phyloP scores from a whole-genome alignment of 1,140 invertebrate genomes.

The Mamestra configurata region DNA sequence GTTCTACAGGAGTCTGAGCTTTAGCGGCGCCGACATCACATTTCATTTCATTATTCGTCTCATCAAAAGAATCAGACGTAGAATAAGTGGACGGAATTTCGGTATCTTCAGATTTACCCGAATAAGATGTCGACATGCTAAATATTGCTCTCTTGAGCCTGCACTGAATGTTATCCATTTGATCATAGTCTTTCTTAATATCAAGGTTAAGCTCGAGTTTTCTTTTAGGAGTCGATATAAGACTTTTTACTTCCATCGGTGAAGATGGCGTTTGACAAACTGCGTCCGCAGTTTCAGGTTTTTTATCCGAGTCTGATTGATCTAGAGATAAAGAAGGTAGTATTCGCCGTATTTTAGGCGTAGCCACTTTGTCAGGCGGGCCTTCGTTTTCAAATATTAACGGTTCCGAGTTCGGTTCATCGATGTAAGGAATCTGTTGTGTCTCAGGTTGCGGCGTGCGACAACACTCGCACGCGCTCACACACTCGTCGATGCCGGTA shows the following conservation, averaged over 20 bases:
- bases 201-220: slow-evolving; percentile 72
- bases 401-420: slow-evolving; percentile 84
- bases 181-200: slow-evolving; percentile 70
- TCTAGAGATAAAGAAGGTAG: slow-evolving; percentile 80
- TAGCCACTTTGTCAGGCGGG: slow-evolving; percentile 67
- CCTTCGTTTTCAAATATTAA: slow-evolving; percentile 82
- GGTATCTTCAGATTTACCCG: slow-evolving; percentile 79
- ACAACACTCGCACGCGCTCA: slow-evolving; percentile 83
- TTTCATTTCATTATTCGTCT: slow-evolving; percentile 61
- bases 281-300: slow-evolving; percentile 76
- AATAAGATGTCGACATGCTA: slow-evolving; percentile 74
- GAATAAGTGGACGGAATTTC: slow-evolving; percentile 75
- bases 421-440: slow-evolving; percentile 84
- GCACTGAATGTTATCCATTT: slow-evolving; percentile 73
- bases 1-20: slow-evolving; percentile 60
- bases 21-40: slow-evolving; percentile 43
- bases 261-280: slow-evolving; percentile 78
- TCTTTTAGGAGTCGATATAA: slow-evolving; percentile 53
- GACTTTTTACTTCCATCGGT: slow-evolving; percentile 55
- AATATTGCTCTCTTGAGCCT: slow-evolving; percentile 75
- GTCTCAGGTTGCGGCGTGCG: slow-evolving; percentile 81
- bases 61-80: slow-evolving; percentile 76
- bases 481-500: slow-evolving; percentile 78
- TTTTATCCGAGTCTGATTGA: slow-evolving; percentile 67
- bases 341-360: slow-evolving; percentile 80